phyloP scores from a whole-genome alignment of 2,113 vertebrate genomes.

The Probosciger aterrimus region DNA sequence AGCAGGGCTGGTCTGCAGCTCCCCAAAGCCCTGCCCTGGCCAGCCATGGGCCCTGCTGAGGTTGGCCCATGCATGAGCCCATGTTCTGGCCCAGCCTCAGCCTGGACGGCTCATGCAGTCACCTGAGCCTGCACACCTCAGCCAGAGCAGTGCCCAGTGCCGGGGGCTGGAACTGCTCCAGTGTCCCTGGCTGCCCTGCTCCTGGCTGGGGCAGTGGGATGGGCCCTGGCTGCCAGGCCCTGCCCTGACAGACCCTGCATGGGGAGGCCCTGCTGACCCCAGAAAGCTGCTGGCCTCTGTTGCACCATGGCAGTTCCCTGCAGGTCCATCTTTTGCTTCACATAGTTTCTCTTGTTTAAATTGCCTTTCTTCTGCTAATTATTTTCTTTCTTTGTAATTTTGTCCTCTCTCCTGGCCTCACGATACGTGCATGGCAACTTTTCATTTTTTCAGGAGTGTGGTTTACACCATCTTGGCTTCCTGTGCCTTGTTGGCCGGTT shows the following conservation, averaged over 20 bases:
- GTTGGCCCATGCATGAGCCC: rapidly evolving
- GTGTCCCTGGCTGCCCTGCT: rapidly evolving
- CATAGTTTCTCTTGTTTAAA: neutral
- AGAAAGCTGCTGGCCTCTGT: rapidly evolving
- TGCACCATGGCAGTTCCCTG: neutral
- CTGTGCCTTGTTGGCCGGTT: neutral
- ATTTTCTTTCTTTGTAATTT: neutral
- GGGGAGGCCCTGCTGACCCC: neutral
- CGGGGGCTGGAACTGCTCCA: neutral
- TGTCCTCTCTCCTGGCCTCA: neutral
- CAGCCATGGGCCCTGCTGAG: neutral
- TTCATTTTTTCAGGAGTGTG: neutral
- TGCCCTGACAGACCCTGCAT: neutral
- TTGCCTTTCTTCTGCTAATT: neutral
- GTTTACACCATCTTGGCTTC: neutral
- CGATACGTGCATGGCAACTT: neutral
- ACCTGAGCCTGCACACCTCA: neutral
- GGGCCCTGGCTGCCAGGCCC: neutral
- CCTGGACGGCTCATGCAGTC: neutral
- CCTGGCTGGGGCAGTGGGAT: neutral
- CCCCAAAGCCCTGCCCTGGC: neutral
- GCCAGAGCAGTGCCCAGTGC: neutral
- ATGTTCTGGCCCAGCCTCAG: neutral
- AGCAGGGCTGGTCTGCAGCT: neutral
- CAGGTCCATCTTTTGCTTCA: neutral